Evolutionary conservation across 2,113 vertebrate species (phyloP), one percentile per base, ranked within the genome.

Genomic region (Meles meles): DNA sequence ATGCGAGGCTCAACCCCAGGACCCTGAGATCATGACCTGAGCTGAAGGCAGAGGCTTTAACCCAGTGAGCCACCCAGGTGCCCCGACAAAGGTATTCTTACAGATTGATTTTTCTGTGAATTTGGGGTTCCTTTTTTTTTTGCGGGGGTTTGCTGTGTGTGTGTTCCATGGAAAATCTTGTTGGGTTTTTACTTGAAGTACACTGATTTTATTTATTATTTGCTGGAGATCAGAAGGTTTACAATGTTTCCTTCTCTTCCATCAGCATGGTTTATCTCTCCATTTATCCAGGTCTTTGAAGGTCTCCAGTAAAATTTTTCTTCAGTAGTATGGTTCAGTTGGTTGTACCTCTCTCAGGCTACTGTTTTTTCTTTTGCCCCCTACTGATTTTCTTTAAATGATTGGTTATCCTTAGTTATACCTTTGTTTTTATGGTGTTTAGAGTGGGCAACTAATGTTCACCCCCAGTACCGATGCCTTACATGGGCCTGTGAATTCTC

Each of bases 231-330:
- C 21, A 39, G 85, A 92, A 71, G 61, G 15, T 69, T 47, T 76
- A 10, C 23, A 31, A 25, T 15, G 59, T 81, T 57, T 27, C 52
- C n/a, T 67, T 31, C 23, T 29, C 34, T 93, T 37, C 44, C 37
- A 27, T 59, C 25, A 47, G 52, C 31, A 34, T 72, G 11, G 31
- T 39, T 89, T 89, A 20, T 81, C 23, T 84, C 69, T 55, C 55
- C 2, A 20, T 82, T 93, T 76, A 49, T 76, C n/a, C 31, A 25
- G 31, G n/a, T 80, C n/a, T 94, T 91, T 94, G 39, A 67, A 72
- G 21, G 3, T 1, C 1, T 42, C 7, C 67, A 31, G 34, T 47
- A 67, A 72, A 34, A 29, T 18, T 81, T 90, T 93, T 72, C 34
- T 81, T 74, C 63, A 59, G 21, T 88, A n/a, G 42, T 71, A 67